Evolutionary conservation across 2,797 vertebrate genomes (phyloP), one percentile per base, ranked within the genome.

Genomic region (Microtus agrestis): DNA sequence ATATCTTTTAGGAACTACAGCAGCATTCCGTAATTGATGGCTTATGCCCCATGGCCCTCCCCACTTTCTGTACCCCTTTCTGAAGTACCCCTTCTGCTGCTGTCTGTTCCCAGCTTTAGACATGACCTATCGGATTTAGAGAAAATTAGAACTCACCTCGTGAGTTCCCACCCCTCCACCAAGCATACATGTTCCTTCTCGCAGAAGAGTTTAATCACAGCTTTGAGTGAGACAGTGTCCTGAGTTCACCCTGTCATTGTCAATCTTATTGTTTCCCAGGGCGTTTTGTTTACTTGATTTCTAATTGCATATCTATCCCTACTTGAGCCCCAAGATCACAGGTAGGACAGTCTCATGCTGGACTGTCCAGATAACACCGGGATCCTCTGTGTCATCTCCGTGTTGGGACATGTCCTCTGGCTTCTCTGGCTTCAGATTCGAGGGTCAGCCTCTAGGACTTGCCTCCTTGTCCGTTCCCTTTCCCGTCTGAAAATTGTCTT

Each of bases 271-370:
- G 87, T 82, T 23, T 56, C 79, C 37, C 43, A 12, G 51, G 23
- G 34, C 40, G 29, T 59, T 93, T 87, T 56, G 27, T 89, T 84
- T 59, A 37, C 79, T 69, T 91, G 63, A 13, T 76, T 95, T 84
- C 74, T 76, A 12, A 67, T 54, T 23, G 51, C 19, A n/a, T 40
- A 0, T 69, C 1, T n/a, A 0, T 1, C 51, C 23, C n/a, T 56
- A 1, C 59, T 74, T 67, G 34, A 65, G 79, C 31, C 77, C 85
- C 63, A 10, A 7, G 1, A 54, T 56, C 54, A 78, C 65, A 34
- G 92, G n/a, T 19, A 46, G 54, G 25, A 65, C 12, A 15, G n/a
- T 40, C 31, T 21, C n/a, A 10, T 31, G 2, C 13, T 27, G 27
- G 59, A 34, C 1, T 40, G 51, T 61, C 25, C 11, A 78, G 93